Evolutionary conservation across 2,888 invertebrate genomes (phyloP).

Genomic region (Ganaspis brasiliensis): DNA sequence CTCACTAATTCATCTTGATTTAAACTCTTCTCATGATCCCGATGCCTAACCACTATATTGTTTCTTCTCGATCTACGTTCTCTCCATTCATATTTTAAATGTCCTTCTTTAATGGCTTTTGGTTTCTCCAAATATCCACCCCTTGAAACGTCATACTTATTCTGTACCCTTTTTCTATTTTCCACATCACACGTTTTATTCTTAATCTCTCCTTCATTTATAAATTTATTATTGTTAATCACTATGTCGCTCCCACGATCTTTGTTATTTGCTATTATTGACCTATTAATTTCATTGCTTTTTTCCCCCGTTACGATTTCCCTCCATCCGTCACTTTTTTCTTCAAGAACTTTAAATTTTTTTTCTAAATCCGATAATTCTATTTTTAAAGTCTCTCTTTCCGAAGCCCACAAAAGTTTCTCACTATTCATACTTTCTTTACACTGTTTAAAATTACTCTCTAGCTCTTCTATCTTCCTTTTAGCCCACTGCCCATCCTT

Average conservation of each 20-base stretch:
- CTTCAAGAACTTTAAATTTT: neutral
- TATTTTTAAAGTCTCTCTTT: neutral
- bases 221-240: neutral
- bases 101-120: neutral
- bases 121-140: neutral
- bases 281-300: too few relatives aligned
- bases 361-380: neutral
- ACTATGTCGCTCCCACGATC: neutral
- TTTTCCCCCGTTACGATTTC: neutral
- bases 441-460: too few relatives aligned
- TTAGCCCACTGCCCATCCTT: too few relatives aligned
- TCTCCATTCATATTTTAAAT: neutral
- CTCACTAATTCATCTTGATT: neutral
- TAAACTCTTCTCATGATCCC: neutral
- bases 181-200: too few relatives aligned
- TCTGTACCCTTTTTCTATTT: neutral
- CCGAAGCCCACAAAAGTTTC: too few relatives aligned
- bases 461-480: too few relatives aligned
- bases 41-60: neutral
- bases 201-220: neutral
- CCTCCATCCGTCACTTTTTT: neutral
- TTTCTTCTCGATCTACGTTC: neutral
- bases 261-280: too few relatives aligned
- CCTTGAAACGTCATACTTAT: neutral
- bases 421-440: too few relatives aligned